phyloP scores from a whole-genome alignment of 2,888 invertebrate species.

The Sesamia inferens region DNA sequence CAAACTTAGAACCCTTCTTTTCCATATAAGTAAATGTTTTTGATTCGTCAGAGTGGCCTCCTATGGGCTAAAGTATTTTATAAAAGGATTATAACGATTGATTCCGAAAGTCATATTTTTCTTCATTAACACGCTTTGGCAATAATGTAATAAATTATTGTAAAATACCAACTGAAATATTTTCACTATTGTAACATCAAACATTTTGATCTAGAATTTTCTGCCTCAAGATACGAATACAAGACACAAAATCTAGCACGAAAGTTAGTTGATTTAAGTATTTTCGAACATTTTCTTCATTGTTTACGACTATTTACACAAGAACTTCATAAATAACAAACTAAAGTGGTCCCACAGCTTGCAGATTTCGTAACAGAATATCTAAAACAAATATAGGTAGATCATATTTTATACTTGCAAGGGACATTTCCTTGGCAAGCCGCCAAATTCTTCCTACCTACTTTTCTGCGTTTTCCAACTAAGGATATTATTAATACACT shows the following conservation, averaged over 20 bases:
- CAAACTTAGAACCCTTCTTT: not conserved
- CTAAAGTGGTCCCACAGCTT: constrained; percentile 24
- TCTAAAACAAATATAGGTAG: constrained; percentile 43
- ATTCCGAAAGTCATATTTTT: not conserved
- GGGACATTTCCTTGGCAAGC: constrained; percentile 35
- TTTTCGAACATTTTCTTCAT: not conserved
- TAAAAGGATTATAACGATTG: not conserved
- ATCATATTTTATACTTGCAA: constrained; percentile 44
- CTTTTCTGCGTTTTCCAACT: constrained; percentile 14
- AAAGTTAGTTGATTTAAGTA: not conserved
- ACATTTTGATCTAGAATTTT: not conserved
- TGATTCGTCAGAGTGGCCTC: not conserved
- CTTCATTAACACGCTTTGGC: not conserved
- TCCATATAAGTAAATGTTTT: not conserved
- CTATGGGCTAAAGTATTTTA: not conserved
- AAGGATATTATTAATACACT: not conserved
- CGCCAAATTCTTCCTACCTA: constrained; percentile 11
- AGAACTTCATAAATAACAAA: constrained; percentile 38
- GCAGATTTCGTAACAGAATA: constrained; percentile 44
- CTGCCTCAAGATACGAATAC: not conserved
- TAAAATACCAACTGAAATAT: not conserved
- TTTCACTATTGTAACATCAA: not conserved
- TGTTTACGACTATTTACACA: constrained; percentile 25
- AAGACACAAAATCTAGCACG: not conserved
- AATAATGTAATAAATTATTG: not conserved